A percentile compares a stretch with the other conserved stretches of the same genome.
Conservation (phyloP, 2,113 vertebrate species). For the Polypterus senegalus region DNA sequence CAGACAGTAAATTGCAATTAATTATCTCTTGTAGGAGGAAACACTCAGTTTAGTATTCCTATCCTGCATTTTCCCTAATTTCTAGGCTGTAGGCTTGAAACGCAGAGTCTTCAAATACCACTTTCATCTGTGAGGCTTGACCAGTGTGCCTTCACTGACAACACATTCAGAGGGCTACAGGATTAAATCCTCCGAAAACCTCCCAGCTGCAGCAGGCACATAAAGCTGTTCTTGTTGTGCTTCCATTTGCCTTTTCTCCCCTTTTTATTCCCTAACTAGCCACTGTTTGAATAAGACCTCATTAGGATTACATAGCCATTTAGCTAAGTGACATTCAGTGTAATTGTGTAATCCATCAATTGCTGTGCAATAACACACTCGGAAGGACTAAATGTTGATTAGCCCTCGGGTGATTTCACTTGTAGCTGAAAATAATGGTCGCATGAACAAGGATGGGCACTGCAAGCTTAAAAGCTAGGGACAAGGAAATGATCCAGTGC, state of each 20-base stretch:
- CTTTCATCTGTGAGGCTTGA: no score
- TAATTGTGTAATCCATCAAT: slow-evolving; percentile 68
- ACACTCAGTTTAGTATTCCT: no score
- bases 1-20: no score
- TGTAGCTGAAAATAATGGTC: slow-evolving; percentile 39
- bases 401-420: slow-evolving; percentile 46
- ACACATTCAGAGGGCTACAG: no score
- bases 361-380: slow-evolving; percentile 52
- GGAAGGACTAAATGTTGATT: slow-evolving; percentile 57
- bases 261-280: slow-evolving; percentile 34
- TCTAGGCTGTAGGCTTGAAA: no score
- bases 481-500: slow-evolving; percentile 12
- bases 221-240: background rate
- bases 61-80: no score
- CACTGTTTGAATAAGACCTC: slow-evolving; percentile 56
- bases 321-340: slow-evolving; percentile 55
- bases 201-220: no score
- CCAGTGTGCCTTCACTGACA: no score
- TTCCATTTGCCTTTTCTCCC: background rate
- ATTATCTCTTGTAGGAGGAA: no score
- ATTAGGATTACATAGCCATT: slow-evolving; percentile 62
- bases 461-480: slow-evolving; percentile 16
- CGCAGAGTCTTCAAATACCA: no score
- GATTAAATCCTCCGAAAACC: no score
- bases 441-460: slow-evolving; percentile 16